phyloP scores from a whole-genome alignment of 2,797 vertebrate genomes.

The Macropus fuliginosus region DNA sequence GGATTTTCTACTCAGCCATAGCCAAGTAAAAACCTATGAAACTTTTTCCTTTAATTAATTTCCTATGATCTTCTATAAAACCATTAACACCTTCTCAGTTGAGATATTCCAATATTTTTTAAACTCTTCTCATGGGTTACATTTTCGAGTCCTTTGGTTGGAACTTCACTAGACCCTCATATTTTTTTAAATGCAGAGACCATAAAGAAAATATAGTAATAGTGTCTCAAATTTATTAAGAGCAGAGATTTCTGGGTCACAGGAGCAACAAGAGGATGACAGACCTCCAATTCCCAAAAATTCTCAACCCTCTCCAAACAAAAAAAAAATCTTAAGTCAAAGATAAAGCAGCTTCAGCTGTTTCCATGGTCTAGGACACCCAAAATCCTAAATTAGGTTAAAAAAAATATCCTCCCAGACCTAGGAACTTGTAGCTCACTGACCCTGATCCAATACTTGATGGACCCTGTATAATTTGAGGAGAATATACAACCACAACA shows the following conservation, averaged over 20 bases:
- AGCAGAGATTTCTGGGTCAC: background rate
- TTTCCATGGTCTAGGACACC: background rate
- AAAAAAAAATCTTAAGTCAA: background rate
- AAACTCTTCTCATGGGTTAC: slow-evolving; percentile 34
- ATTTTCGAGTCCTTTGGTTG: slow-evolving; percentile 47
- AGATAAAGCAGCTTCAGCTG: background rate
- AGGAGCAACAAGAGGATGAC: background rate
- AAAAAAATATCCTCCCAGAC: background rate
- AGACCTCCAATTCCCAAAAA: background rate
- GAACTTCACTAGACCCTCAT: slow-evolving; percentile 27
- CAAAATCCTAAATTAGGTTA: background rate
- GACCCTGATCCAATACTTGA: background rate
- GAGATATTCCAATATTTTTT: background rate
- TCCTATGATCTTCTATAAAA: slow-evolving; percentile 49
- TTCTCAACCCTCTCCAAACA: background rate
- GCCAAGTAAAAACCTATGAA: slow-evolving; percentile 54
- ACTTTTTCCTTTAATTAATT: slow-evolving; percentile 32
- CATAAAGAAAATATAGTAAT: slow-evolving; percentile 5
- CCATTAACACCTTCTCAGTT: background rate
- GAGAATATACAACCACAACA: background rate
- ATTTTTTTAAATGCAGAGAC: slow-evolving; percentile 54
- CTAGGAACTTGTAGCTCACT: background rate
- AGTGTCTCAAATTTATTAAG: background rate
- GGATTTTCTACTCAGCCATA: slow-evolving; percentile 63
- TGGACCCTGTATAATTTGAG: background rate